Evolutionary conservation across 2,888 invertebrate species (phyloP).

Genomic region (Harpalus rufipes): DNA sequence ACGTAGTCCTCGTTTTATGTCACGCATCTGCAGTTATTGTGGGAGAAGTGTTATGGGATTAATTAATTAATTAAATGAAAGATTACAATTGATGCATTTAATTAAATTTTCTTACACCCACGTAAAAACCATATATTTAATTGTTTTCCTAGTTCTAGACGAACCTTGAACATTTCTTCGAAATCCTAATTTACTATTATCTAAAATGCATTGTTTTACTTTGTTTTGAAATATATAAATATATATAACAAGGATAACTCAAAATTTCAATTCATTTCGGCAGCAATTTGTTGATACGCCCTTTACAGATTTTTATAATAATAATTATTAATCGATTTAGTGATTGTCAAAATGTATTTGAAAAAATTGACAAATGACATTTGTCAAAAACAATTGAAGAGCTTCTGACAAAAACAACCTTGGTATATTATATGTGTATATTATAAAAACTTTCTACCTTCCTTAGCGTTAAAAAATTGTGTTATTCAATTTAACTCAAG

Average conservation of each 20-base stretch:
- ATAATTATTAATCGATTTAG: too few relatives aligned
- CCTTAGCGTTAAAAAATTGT: too few relatives aligned
- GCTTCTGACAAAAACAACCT: too few relatives aligned
- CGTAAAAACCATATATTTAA: constrained; percentile 7
- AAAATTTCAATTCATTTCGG: too few relatives aligned
- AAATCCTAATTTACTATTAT: not conserved
- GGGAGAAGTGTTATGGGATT: constrained; percentile 25
- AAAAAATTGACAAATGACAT: too few relatives aligned
- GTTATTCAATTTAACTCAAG: too few relatives aligned
- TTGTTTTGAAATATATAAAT: not conserved
- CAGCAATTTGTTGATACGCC: too few relatives aligned
- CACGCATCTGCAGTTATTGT: constrained; percentile 41
- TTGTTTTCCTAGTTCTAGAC: constrained; percentile 38
- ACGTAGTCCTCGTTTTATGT: not conserved
- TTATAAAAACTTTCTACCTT: too few relatives aligned
- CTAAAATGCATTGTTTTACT: not conserved
- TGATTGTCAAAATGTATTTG: too few relatives aligned
- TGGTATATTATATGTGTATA: too few relatives aligned
- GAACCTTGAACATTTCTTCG: constrained; percentile 31
- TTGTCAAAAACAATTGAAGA: too few relatives aligned
- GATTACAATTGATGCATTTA: constrained; percentile 33
- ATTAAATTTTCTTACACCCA: constrained; percentile 35
- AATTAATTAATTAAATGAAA: constrained; percentile 49
- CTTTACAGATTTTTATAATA: too few relatives aligned
- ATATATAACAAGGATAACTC: not conserved